These are phyloP conservation scores for Chondrilla cf. caribensis DNA, from an alignment of 37 sponge, comb jelly and placozoan species.

Conservation along the genomic window DNA sequence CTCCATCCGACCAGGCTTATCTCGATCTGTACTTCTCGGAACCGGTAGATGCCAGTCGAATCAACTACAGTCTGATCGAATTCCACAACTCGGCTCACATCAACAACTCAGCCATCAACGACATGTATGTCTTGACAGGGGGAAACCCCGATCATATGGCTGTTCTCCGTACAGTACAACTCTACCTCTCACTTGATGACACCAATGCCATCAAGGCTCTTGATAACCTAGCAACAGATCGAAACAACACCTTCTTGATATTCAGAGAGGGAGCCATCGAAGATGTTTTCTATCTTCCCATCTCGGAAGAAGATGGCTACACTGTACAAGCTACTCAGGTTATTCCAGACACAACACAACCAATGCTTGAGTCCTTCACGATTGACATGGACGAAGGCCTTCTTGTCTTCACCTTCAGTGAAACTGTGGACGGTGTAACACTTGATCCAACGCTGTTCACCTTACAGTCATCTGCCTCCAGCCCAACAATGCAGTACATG, in stretches of 20 bases:
- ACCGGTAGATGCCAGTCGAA: slow-evolving; percentile 41
- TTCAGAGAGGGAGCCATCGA: slow-evolving; percentile 45
- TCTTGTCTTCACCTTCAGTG: slow-evolving; percentile 61
- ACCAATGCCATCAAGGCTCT: slow-evolving; percentile 55
- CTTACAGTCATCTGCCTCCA: slow-evolving; percentile 39
- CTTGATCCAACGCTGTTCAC: slow-evolving; percentile 49
- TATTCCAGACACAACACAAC: slow-evolving; percentile 53
- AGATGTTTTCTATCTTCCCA: slow-evolving; percentile 64
- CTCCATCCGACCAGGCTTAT: slow-evolving; percentile 19
- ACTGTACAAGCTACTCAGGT: slow-evolving; percentile 57
- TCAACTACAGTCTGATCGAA: slow-evolving; percentile 48
- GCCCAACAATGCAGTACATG: slow-evolving; percentile 19
- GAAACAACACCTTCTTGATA: slow-evolving; percentile 67
- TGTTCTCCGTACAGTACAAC: not conserved
- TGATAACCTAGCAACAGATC: slow-evolving; percentile 49
- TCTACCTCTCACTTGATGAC: slow-evolving; percentile 39
- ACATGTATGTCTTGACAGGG: slow-evolving; percentile 33
- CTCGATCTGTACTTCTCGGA: slow-evolving; percentile 66
- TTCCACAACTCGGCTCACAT: slow-evolving; percentile 62
- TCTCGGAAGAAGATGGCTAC: slow-evolving; percentile 40
- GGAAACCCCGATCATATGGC: not conserved
- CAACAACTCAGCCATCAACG: slow-evolving; percentile 15
- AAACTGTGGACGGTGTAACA: slow-evolving; percentile 66
- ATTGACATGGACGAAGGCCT: slow-evolving; percentile 68
- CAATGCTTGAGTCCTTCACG: slow-evolving; percentile 53